Evolutionary conservation across 2,113 vertebrate genomes (phyloP), one percentile per base, ranked within the genome.

Genomic region (Salvelinus fontinalis): DNA sequence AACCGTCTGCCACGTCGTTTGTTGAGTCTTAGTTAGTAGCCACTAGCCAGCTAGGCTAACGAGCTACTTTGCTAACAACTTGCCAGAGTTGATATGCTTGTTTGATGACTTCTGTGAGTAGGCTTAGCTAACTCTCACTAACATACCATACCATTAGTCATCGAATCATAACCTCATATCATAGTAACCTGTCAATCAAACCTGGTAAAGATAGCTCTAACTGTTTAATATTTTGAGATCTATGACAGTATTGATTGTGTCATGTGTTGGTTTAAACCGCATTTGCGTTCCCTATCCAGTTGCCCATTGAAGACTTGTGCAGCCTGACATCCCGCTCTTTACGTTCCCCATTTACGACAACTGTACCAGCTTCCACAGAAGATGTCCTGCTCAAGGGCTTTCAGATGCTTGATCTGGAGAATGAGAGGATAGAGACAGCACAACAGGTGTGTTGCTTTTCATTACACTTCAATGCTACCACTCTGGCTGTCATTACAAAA

Each of bases 221-320:
- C 18, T 62, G 20, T 60, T 20, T 60, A 11, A 8, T 2, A 62
- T 62, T 24, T 62, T 62, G n/a, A 34, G 31, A 68, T 14, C n/a
- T 29, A 67, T 67, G 26, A 16, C 12, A 18, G 29, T 67, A 5
- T 26, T 29, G 29, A n/a, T 39, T 31, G 3, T 68, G 31, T 18
- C 16, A 20, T 68, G 67, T 68, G 31, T 14, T 29, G 26, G 7
- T 34, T 20, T 31, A 18, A 20, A 34, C 8, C 8, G 13, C 51
- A 67, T 71, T 60, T 76, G 59, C 20, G 12, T 71, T 64, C 57
- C 26, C 4, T 75, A 77, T 87, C 18, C 90, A 99, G 98, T 92
- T 99, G 76, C 98, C 97, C 48, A 94, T 99, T 67, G 97, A 99
- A 88, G 98, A 99, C 81, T 77, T 97, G 81, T 95, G 96, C 88